phyloP scores from a whole-genome alignment of 2,797 vertebrate species.

The Poeciliopsis infans region DNA sequence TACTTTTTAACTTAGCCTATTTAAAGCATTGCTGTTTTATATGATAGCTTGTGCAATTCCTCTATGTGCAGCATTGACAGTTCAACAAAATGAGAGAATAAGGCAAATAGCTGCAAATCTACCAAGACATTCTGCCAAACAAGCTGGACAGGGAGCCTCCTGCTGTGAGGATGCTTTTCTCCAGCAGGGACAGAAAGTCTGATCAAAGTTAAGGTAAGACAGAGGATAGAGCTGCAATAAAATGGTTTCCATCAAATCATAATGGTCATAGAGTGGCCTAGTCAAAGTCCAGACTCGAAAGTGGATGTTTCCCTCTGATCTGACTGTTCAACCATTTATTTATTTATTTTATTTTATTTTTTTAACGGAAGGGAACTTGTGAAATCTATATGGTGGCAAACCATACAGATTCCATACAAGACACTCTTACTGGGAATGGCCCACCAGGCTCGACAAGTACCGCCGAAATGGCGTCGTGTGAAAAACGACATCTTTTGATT shows the following conservation, averaged over 20 bases:
- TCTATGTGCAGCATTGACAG: not conserved
- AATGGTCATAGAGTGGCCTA: not conserved
- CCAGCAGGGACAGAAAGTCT: not conserved
- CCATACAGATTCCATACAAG: no score
- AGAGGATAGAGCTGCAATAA: not conserved
- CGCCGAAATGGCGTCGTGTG: not conserved
- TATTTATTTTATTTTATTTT: not conserved
- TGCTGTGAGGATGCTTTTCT: not conserved
- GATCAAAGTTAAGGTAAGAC: not conserved
- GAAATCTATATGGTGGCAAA: not conserved
- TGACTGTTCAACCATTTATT: not conserved
- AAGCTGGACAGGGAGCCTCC: not conserved
- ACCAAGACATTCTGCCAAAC: not conserved
- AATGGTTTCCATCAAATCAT: not conserved
- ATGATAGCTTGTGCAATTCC: not conserved
- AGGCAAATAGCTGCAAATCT: not conserved
- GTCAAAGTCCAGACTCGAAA: not conserved
- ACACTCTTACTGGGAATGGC: not conserved
- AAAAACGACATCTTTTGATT: constrained; percentile 2
- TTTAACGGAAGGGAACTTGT: not conserved
- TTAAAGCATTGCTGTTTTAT: not conserved
- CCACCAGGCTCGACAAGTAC: not conserved
- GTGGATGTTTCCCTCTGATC: not conserved
- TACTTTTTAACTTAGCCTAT: not conserved
- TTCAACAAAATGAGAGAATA: not conserved